phyloP scores from a whole-genome alignment of 2,113 vertebrate genomes.

The Mus pahari region DNA sequence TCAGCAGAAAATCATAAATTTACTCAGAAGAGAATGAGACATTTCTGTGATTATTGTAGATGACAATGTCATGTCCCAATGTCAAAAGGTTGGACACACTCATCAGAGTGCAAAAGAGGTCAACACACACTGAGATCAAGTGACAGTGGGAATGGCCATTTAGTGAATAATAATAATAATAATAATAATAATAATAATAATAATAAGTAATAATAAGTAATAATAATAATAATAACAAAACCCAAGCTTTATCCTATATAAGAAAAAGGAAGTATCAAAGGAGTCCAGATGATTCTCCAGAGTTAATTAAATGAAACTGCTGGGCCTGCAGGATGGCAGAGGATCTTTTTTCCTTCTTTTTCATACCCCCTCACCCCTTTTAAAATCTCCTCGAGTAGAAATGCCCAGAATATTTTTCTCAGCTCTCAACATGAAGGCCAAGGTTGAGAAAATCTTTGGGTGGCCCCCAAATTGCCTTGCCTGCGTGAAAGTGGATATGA shows the following conservation, averaged over 20 bases:
- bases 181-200: neutral
- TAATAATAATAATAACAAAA: neutral
- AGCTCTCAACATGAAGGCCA: neutral
- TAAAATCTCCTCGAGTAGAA: neutral
- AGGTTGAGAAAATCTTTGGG: neutral
- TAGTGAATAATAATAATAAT: neutral
- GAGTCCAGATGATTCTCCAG: neutral
- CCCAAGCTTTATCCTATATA: neutral
- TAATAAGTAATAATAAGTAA: neutral
- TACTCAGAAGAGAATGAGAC: neutral
- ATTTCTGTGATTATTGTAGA: neutral
- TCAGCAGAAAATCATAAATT: neutral
- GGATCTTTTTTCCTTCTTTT: neutral
- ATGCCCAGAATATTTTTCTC: neutral
- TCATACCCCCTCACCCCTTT: neutral
- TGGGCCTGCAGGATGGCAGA: neutral
- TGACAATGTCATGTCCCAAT: neutral
- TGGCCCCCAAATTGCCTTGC: neutral
- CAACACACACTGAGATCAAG: neutral
- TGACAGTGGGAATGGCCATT: neutral
- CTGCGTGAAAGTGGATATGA: neutral
- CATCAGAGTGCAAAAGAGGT: neutral
- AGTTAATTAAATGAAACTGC: neutral
- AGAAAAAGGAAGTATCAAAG: neutral
- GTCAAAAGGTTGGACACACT: neutral